Percentiles rank a stretch among this genome's conserved stretches.
Conservation (phyloP, 2,113 vertebrate species). For the Acanthisitta chloris region DNA sequence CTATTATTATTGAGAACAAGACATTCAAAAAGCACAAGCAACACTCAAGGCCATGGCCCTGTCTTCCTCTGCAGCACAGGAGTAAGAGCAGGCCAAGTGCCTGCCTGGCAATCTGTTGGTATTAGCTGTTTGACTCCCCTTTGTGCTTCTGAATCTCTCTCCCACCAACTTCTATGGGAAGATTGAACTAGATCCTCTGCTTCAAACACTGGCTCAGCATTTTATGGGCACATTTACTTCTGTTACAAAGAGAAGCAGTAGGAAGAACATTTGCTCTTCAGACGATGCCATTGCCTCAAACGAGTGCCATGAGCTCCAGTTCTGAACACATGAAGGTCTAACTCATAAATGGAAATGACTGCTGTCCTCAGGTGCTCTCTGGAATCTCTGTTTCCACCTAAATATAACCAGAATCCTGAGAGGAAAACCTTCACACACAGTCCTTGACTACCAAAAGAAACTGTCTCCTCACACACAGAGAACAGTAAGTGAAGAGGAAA, state of each 20-base stretch:
- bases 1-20: background rate
- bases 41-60: background rate
- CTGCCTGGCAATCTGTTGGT: background rate
- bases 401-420: background rate
- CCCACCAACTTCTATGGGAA: background rate
- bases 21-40: background rate
- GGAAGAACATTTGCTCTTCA: background rate
- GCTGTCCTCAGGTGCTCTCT: background rate
- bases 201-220: background rate
- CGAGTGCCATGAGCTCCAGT: background rate
- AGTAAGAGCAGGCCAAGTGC: background rate
- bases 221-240: background rate
- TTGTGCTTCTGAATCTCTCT: background rate
- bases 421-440: background rate
- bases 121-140: background rate
- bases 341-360: background rate
- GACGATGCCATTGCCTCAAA: constrained; percentile 1
- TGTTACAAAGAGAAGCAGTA: background rate
- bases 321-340: background rate
- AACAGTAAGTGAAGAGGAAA: background rate
- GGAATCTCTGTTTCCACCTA: background rate
- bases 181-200: background rate
- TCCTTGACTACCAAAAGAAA: background rate
- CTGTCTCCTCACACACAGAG: background rate
- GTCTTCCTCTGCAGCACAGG: background rate